Percentiles rank a stretch among this genome's conserved stretches.
These are phyloP conservation scores for Carapus acus DNA, from an alignment of 2,797 vertebrate species.

Conservation along the genomic window DNA sequence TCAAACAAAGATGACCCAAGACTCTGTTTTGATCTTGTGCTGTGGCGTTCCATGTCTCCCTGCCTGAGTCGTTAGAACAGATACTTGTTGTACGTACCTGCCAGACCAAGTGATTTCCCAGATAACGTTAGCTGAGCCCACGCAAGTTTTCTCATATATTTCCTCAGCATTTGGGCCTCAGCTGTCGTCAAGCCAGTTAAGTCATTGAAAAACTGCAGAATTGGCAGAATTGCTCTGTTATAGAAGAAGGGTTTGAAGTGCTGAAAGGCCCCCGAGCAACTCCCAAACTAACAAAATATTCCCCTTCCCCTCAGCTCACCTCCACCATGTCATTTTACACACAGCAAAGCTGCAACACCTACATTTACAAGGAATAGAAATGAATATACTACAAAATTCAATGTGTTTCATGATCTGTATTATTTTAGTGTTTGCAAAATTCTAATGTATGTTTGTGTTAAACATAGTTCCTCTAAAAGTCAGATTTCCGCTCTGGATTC, in stretches of 20 bases:
- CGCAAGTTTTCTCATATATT: conserved; percentile 62
- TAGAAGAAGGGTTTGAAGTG: conserved; percentile 53
- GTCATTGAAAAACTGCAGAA: conserved; percentile 49
- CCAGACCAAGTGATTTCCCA: conserved; percentile 67
- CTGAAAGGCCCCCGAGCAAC: conserved; percentile 53
- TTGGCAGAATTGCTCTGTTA: conserved; percentile 57
- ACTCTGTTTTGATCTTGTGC: conserved; percentile 5
- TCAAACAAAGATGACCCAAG: conserved; percentile 15
- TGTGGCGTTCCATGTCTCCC: conserved; percentile 30
- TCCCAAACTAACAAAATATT: conserved; percentile 54
- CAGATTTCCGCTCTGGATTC: conserved; percentile 2
- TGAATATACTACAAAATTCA: too few relatives aligned
- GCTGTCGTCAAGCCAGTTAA: conserved; percentile 62
- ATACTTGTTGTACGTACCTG: conserved; percentile 60
- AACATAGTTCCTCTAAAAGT: conserved; percentile 3
- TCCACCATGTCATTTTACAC: conserved; percentile 34
- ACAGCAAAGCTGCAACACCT: conserved; percentile 6
- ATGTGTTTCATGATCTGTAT: too few relatives aligned
- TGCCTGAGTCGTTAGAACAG: conserved; percentile 33
- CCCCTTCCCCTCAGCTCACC: conserved; percentile 38
- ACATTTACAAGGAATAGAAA: not conserved
- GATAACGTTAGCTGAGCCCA: conserved; percentile 58
- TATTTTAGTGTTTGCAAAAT: not conserved
- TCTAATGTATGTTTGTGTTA: not conserved
- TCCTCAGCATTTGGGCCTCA: conserved; percentile 55